Percentiles rank a stretch among this genome's conserved stretches.
Evolutionary conservation across 1,140 invertebrate genomes (phyloP).

Genomic region (Eubasilissa regina): DNA sequence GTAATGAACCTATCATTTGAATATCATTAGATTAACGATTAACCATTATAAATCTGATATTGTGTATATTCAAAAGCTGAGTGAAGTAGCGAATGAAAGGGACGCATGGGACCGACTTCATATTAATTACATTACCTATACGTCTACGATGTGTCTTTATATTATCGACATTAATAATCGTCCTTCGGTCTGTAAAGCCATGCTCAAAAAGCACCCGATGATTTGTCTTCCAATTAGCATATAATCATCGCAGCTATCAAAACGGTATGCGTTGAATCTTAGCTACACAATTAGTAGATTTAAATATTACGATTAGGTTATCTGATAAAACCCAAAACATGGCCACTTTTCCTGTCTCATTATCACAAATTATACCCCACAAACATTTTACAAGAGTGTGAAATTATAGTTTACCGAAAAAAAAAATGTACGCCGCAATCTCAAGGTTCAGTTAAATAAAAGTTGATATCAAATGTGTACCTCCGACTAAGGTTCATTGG

Average conservation of each 20-base stretch:
- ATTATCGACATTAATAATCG: slow-evolving; percentile 14
- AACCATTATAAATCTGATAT: too few relatives aligned
- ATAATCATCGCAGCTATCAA: slow-evolving; percentile 22
- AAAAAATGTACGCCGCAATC: not conserved
- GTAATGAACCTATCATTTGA: too few relatives aligned
- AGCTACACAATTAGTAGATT: slow-evolving; percentile 18
- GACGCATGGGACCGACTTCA: not conserved
- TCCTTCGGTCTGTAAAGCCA: slow-evolving; percentile 10
- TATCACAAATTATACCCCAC: slow-evolving; percentile 27
- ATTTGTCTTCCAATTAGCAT: slow-evolving; percentile 22
- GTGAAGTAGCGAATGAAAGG: not conserved
- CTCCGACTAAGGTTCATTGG: not conserved
- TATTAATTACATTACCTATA: not conserved
- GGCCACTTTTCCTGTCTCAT: slow-evolving; percentile 28
- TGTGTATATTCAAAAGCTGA: too few relatives aligned
- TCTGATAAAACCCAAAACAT: slow-evolving; percentile 20
- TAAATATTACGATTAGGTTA: slow-evolving; percentile 9
- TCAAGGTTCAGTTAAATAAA: not conserved
- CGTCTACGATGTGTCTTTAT: not conserved
- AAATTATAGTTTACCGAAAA: slow-evolving; percentile 17
- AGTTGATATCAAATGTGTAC: not conserved
- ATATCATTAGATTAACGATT: too few relatives aligned
- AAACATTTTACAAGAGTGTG: slow-evolving; percentile 31
- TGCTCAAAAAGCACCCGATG: not conserved
- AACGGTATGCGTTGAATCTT: slow-evolving; percentile 23